Percentiles rank a stretch among this genome's conserved stretches.
phyloP scores from a whole-genome alignment of 2,797 vertebrate genomes.

The Oryzias dopingdopingensis region DNA sequence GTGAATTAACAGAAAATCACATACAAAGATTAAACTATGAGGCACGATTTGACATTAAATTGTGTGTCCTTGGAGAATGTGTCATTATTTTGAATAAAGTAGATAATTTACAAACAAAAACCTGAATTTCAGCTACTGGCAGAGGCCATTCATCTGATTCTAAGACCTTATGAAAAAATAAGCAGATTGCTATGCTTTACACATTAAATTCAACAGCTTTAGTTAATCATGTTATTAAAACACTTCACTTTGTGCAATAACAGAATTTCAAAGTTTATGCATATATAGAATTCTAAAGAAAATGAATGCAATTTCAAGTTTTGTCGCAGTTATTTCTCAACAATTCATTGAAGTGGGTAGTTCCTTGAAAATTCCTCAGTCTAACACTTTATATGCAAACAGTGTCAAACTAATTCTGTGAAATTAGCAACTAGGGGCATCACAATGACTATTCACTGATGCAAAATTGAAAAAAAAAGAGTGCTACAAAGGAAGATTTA shows the following conservation, averaged over 20 bases:
- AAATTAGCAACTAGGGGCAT: neutral
- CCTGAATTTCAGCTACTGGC: neutral
- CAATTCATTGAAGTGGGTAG: neutral
- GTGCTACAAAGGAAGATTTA: slow-evolving; percentile 21
- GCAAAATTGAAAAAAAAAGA: slow-evolving; percentile 13
- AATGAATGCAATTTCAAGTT: too few relatives aligned
- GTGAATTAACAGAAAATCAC: neutral
- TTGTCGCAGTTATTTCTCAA: neutral
- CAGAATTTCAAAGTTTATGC: neutral
- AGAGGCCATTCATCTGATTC: neutral
- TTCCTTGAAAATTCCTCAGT: neutral
- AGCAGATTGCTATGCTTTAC: neutral
- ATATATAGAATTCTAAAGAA: too few relatives aligned
- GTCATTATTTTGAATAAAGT: neutral
- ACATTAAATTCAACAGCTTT: too few relatives aligned
- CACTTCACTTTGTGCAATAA: neutral
- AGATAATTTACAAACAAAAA: too few relatives aligned
- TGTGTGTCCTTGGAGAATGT: neutral
- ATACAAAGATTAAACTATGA: neutral
- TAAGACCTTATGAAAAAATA: neutral
- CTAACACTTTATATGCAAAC: neutral
- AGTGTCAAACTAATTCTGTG: slow-evolving; percentile 4
- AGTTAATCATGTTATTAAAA: neutral
- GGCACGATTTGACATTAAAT: slow-evolving; percentile 3
- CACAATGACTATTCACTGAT: slow-evolving; percentile 1